These are phyloP conservation scores for Heliconius hewitsoni DNA, from an alignment of 1,140 invertebrate genomes.

Conservation along the genomic window DNA sequence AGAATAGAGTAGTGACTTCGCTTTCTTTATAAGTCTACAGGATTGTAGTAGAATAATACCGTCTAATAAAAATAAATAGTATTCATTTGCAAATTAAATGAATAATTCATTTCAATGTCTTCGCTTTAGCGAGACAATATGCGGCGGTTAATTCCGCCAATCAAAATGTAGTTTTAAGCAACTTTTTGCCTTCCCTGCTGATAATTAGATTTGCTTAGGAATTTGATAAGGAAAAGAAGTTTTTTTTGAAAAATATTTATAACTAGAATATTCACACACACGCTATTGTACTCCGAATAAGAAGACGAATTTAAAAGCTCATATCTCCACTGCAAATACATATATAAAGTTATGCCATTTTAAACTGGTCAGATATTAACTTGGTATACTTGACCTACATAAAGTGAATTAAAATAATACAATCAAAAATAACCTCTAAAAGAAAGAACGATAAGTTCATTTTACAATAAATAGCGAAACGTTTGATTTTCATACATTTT, in stretches of 20 bases:
- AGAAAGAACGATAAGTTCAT: neutral
- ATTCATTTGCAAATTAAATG: too few species aligned
- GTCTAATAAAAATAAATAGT: too few species aligned
- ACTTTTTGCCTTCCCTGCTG: too few species aligned
- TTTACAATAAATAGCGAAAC: neutral
- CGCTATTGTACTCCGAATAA: slow-evolving; percentile 1
- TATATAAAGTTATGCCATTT: slow-evolving; percentile 35
- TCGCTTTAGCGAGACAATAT: too few species aligned
- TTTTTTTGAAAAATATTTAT: neutral
- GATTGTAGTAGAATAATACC: too few species aligned
- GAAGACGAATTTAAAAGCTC: slow-evolving; percentile 29
- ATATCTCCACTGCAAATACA: slow-evolving; percentile 22
- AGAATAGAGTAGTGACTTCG: too few species aligned
- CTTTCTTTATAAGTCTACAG: too few species aligned
- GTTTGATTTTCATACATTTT: neutral
- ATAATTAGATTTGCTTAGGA: too few species aligned
- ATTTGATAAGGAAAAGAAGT: neutral
- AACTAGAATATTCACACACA: neutral
- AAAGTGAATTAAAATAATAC: neutral
- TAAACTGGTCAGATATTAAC: slow-evolving; percentile 39
- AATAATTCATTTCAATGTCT: too few species aligned
- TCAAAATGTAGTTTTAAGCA: too few species aligned
- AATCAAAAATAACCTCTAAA: neutral
- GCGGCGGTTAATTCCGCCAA: too few species aligned
- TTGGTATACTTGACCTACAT: slow-evolving; percentile 33